phyloP scores from a whole-genome alignment of 2,113 vertebrate genomes.

The Pygoscelis antarcticus region DNA sequence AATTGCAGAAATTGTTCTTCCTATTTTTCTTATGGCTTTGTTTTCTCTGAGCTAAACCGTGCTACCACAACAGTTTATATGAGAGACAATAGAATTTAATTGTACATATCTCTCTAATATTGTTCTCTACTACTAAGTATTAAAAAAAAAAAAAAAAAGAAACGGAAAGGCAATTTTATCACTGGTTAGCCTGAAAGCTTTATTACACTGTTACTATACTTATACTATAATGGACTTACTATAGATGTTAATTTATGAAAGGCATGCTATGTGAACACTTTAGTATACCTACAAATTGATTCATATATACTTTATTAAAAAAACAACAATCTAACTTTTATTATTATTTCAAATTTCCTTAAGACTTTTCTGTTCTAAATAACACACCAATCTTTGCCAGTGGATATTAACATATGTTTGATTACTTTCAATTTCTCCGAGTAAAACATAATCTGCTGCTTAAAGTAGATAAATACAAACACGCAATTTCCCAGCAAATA shows the following conservation, averaged over 20 bases:
- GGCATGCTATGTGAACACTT: background rate
- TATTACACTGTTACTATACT: background rate
- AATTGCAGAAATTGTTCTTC: constrained; percentile 9
- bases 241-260: background rate
- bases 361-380: background rate
- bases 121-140: background rate
- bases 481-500: background rate
- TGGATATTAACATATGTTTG: background rate
- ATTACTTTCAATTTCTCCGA: background rate
- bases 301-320: background rate
- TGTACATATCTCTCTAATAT: background rate
- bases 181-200: background rate
- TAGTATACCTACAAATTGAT: background rate
- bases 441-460: background rate
- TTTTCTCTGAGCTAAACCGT: background rate
- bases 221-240: background rate
- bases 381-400: background rate
- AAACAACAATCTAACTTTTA: background rate
- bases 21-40: background rate
- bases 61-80: background rate
- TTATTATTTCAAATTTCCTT: background rate
- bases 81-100: background rate
- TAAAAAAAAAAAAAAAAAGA: background rate
- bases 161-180: background rate
- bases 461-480: background rate